A percentile compares a stretch with the other conserved stretches of the same genome.
These are phyloP conservation scores for Lycaena phlaeas DNA, from an alignment of 2,888 invertebrate genomes.

Conservation along the genomic window DNA sequence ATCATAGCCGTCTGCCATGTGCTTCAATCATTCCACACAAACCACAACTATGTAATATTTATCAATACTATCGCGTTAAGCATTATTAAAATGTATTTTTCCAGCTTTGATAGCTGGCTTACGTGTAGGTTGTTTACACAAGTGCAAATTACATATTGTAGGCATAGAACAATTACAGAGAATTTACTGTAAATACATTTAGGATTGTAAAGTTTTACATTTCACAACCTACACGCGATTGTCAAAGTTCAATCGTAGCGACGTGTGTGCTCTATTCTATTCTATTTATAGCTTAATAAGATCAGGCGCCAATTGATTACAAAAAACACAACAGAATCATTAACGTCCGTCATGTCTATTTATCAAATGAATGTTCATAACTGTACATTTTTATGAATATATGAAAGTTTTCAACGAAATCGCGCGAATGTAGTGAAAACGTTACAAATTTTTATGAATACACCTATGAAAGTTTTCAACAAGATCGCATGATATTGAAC, in stretches of 20 bases:
- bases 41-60: background rate
- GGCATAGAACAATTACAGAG: too few species aligned
- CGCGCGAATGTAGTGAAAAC: too few species aligned
- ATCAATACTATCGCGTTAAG: background rate
- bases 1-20: constrained; percentile 35
- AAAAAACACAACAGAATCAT: background rate
- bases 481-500: too few species aligned
- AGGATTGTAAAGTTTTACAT: constrained; percentile 1
- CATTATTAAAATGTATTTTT: background rate
- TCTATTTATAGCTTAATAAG: constrained; percentile 4
- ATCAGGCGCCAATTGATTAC: constrained; percentile 5
- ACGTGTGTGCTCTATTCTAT: constrained; percentile 3
- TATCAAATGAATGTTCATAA: too few species aligned
- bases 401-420: too few species aligned
- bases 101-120: background rate
- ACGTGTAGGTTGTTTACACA: constrained; percentile 12
- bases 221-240: background rate
- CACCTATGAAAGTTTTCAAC: too few species aligned
- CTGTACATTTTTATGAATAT: too few species aligned
- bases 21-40: constrained; percentile 25
- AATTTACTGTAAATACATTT: too few species aligned
- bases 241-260: background rate
- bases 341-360: background rate
- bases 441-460: too few species aligned
- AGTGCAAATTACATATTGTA: constrained; percentile 14